These are phyloP conservation scores for Triops longicaudatus DNA, from an alignment of 1,140 invertebrate species.

Conservation along the genomic window DNA sequence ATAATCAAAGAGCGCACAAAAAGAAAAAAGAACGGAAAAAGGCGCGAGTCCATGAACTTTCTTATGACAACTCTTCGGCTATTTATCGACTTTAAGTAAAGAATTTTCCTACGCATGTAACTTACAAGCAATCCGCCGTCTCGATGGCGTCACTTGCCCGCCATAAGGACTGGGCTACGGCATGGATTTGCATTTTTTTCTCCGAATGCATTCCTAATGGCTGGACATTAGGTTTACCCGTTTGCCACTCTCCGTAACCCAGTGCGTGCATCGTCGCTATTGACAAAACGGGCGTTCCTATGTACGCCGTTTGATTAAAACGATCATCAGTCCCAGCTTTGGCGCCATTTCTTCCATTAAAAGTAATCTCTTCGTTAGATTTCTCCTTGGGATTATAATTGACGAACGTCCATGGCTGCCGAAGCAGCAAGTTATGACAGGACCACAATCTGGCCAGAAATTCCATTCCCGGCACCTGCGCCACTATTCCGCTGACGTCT, in stretches of 20 bases:
- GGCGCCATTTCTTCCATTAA: not conserved
- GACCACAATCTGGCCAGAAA: not conserved
- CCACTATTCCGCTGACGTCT: not conserved
- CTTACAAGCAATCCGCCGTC: not conserved
- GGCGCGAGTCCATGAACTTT: no score
- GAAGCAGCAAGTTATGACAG: not conserved
- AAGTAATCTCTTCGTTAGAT: not conserved
- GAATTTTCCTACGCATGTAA: not conserved
- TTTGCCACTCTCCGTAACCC: not conserved
- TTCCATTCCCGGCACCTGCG: not conserved
- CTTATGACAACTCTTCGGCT: no score
- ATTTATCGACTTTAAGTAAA: no score
- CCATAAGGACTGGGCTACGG: not conserved
- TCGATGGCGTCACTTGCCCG: not conserved
- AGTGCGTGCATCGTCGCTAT: not conserved
- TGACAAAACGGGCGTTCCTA: not conserved
- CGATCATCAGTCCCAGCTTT: not conserved
- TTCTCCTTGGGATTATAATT: not conserved
- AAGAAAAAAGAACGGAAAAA: no score
- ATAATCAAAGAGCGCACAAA: no score
- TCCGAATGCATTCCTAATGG: slow-evolving; percentile 5
- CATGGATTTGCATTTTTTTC: not conserved
- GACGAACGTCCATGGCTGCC: not conserved
- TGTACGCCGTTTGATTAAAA: not conserved
- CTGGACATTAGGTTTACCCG: not conserved